phyloP scores from a whole-genome alignment of 2,797 vertebrate species.

The Diceros bicornis region DNA sequence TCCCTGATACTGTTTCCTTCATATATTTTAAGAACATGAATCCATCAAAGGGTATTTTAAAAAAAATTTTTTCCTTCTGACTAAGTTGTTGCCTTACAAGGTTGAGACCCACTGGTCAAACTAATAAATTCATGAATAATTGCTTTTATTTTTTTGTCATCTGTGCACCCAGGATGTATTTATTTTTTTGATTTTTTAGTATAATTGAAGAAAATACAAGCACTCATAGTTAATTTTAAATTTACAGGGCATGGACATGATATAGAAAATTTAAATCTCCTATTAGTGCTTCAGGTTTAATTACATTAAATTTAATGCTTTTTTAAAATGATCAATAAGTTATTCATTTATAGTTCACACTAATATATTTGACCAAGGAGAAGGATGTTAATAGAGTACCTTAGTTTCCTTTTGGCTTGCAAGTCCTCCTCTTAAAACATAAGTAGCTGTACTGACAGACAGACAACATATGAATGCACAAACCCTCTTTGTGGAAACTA shows the following conservation, averaged over 20 bases:
- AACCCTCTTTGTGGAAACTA: slow-evolving; percentile 18
- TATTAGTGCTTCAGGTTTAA: slow-evolving; percentile 17
- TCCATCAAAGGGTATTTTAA: not conserved
- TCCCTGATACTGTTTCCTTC: not conserved
- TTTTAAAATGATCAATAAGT: slow-evolving; percentile 36
- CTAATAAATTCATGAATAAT: not conserved
- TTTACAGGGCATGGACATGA: not conserved
- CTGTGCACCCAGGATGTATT: not conserved
- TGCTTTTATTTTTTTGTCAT: not conserved
- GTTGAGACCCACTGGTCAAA: not conserved
- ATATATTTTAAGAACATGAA: not conserved
- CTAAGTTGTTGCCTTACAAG: not conserved
- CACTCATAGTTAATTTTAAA: not conserved
- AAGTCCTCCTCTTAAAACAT: slow-evolving; percentile 11
- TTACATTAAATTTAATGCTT: not conserved
- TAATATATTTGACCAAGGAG: not conserved
- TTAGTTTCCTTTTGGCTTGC: slow-evolving; percentile 12
- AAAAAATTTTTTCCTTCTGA: not conserved
- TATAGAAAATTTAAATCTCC: not conserved
- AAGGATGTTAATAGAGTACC: not conserved
- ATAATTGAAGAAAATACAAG: not conserved
- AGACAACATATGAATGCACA: not conserved
- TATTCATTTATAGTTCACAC: not conserved
- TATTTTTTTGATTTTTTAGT: slow-evolving; percentile 23
- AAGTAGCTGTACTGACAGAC: not conserved